A percentile compares a stretch with the other conserved stretches of the same genome.
These are phyloP conservation scores for Morelia viridis DNA, from an alignment of 2,797 vertebrate species.

Conservation along the genomic window DNA sequence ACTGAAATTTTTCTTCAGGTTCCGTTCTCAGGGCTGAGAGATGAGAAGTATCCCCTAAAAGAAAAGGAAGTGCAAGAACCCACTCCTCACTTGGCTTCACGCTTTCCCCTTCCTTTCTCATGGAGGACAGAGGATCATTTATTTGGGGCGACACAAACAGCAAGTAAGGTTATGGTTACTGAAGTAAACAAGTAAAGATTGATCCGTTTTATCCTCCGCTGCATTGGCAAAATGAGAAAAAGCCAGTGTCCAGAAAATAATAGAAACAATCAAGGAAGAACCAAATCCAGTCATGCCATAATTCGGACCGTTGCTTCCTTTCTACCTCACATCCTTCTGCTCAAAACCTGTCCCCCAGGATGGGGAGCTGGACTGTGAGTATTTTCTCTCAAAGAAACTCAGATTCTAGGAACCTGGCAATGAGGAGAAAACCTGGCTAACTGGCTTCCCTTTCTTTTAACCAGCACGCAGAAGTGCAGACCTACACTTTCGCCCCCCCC, in stretches of 20 bases:
- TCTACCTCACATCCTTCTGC: neutral
- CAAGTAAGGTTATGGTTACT: neutral
- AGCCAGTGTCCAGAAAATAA: neutral
- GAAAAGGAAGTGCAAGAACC: neutral
- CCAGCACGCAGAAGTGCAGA: neutral
- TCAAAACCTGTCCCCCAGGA: neutral
- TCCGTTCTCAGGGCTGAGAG: neutral
- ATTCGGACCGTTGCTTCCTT: too few species aligned
- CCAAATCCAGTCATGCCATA: too few species aligned
- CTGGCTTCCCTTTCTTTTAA: neutral
- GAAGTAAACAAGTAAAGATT: neutral
- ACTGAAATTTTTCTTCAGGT: neutral
- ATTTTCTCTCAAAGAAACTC: neutral
- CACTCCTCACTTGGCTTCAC: neutral
- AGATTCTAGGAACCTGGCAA: neutral
- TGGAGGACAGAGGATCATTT: neutral
- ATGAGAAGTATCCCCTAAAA: neutral
- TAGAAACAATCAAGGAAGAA: neutral
- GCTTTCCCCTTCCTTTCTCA: neutral
- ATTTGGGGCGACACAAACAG: neutral
- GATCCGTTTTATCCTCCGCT: too few species aligned
- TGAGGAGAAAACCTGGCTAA: neutral
- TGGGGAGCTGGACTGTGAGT: neutral
- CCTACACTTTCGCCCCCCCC: neutral
- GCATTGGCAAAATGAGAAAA: neutral